phyloP scores from a whole-genome alignment of 2,888 invertebrate species.

The Rugalucina vietnamica region DNA sequence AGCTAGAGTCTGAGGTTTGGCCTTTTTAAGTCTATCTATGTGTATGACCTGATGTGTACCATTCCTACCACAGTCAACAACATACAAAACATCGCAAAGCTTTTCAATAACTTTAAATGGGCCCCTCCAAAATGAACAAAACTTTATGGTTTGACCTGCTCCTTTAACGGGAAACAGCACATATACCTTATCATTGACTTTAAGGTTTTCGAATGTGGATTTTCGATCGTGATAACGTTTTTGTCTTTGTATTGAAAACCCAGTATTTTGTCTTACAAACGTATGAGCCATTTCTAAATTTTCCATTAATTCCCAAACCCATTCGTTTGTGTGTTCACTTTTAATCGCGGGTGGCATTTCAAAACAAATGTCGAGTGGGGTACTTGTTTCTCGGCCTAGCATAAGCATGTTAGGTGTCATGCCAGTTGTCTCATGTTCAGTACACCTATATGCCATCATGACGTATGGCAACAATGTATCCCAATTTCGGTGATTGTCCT shows the following conservation, averaged over 20 bases:
- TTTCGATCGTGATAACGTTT: slow-evolving; percentile 45
- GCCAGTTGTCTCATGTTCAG: slow-evolving; percentile 52
- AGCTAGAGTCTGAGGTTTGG: not conserved
- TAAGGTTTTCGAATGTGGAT: slow-evolving; percentile 29
- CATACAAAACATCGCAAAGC: slow-evolving; percentile 44
- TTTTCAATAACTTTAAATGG: slow-evolving; percentile 37
- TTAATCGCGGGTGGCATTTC: slow-evolving; percentile 41
- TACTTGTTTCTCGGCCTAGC: slow-evolving; percentile 47
- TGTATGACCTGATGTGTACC: slow-evolving; percentile 14
- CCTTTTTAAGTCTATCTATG: slow-evolving; percentile 16
- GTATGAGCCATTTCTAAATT: slow-evolving; percentile 37
- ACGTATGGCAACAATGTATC: slow-evolving; percentile 39
- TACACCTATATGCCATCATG: slow-evolving; percentile 55
- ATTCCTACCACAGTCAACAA: slow-evolving; percentile 42
- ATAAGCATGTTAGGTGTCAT: slow-evolving; percentile 52
- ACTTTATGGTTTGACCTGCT: slow-evolving; percentile 40
- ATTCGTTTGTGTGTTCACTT: slow-evolving; percentile 22
- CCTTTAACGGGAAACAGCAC: slow-evolving; percentile 54
- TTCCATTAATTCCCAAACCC: slow-evolving; percentile 56
- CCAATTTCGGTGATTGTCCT: slow-evolving; percentile 44
- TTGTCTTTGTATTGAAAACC: slow-evolving; percentile 38
- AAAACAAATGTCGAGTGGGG: slow-evolving; percentile 53
- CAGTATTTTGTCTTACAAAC: slow-evolving; percentile 26
- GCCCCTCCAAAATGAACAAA: slow-evolving; percentile 42
- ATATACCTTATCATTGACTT: slow-evolving; percentile 42